Conservation (phyloP, 2,888 invertebrate species). For the Pterostichus niger region DNA sequence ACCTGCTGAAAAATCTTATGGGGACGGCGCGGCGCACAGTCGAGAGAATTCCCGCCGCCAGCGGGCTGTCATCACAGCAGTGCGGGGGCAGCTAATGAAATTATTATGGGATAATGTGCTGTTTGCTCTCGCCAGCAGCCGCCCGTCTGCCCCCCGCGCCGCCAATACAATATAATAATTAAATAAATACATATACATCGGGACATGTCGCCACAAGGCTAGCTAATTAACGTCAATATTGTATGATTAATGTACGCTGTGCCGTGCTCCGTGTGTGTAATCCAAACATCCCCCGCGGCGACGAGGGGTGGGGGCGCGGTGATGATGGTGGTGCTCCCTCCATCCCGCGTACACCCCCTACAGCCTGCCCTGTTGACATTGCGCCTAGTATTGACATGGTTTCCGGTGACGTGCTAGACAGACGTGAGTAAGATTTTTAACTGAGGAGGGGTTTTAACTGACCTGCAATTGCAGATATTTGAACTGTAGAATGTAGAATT, state of each 20-base stretch:
- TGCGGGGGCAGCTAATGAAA: slow-evolving; percentile 50
- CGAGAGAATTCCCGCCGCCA: neutral
- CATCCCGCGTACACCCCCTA: too few relatives aligned
- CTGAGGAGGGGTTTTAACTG: too few relatives aligned
- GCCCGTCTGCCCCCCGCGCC: slow-evolving; percentile 14
- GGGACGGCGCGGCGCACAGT: too few relatives aligned
- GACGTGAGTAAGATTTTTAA: too few relatives aligned
- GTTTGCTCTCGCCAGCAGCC: slow-evolving; percentile 45
- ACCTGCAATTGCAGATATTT: too few relatives aligned
- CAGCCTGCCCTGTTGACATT: too few relatives aligned
- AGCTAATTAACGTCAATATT: slow-evolving; percentile 67
- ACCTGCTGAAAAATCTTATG: too few relatives aligned
- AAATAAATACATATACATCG: slow-evolving; percentile 66
- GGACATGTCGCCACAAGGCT: slow-evolving; percentile 65
- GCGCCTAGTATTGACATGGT: too few relatives aligned
- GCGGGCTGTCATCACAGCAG: slow-evolving; percentile 7
- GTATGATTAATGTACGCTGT: slow-evolving; percentile 65
- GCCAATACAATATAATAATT: slow-evolving; percentile 67
- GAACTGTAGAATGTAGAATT: too few relatives aligned
- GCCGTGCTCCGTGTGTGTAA: slow-evolving; percentile 45
- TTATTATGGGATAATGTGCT: slow-evolving; percentile 65
- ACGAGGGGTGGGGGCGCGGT: neutral
- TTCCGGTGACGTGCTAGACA: too few relatives aligned
- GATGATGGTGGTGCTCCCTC: too few relatives aligned
- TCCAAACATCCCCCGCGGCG: slow-evolving; percentile 65